Base-by-base conservation (phyloP, 2,113 vertebrate genomes). In the Dascyllus trimaculatus region DNA sequence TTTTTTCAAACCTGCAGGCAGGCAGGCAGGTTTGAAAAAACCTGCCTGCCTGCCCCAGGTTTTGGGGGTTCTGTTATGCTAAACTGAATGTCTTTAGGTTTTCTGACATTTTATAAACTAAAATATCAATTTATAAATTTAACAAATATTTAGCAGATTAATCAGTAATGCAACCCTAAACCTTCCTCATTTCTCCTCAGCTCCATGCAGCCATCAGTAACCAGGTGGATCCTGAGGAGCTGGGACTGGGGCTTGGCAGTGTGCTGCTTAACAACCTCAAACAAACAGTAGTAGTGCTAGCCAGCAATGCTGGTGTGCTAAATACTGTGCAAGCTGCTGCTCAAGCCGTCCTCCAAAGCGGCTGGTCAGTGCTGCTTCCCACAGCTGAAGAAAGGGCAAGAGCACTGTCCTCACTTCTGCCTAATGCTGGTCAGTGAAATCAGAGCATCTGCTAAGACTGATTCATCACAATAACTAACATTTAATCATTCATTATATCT, bases 181-280 rank as follows among this genome's bases (percentile, higher is more conserved):
- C 22, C 5, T 61, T 25, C 1, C 6, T 9, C 11, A 0, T 59
- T 10, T 58, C 18, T 73, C 65, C 51, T n/a, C 75, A 99, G 98
- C 95, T 99, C 82, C 98, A 99, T 35, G 96, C 98, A 66, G 96
- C 98, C 73, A 98, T 99, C 77, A 99, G 96, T 91, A 98, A 99
- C 88, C 97, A 99, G 91, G 95, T 97, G 80, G 97, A 99, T 85
- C 97, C 98, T 0, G 98, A 99, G 71, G 96, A 97, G 73, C 95
- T 99, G 68, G 96, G 96, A 24, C 88, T 99, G 70, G 98, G 97
- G 11, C 93, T 99, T 35, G 98, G 98, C 87, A 96, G 98, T 3
- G 88, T 93, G 2, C 92, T 99, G 54, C 95, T 99, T n/a, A 97
- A 96, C 73, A 99, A 96, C 91, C 94, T 99, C 80, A 99, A 99